Evolutionary conservation across 2,888 invertebrate species (phyloP).

Genomic region (Achlya flavicornis): DNA sequence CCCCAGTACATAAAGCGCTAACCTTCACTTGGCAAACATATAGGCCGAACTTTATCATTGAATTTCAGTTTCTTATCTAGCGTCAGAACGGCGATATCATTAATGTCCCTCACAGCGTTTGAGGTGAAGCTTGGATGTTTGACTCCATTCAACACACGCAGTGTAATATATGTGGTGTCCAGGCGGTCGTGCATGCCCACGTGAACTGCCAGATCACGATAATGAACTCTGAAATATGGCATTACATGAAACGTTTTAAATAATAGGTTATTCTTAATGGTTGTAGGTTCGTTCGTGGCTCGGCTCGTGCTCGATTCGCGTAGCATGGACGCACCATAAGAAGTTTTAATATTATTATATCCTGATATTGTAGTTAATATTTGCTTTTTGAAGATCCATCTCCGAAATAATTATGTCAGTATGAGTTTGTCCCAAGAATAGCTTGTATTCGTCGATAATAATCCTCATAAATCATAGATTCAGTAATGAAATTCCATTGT

Average conservation of each 20-base stretch:
- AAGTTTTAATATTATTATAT: background rate
- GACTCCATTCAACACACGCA: slow-evolving; percentile 56
- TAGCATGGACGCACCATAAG: no score
- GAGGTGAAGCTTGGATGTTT: slow-evolving; percentile 81
- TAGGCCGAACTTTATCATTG: slow-evolving; percentile 72
- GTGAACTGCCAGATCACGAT: slow-evolving; percentile 65
- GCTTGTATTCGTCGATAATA: no score
- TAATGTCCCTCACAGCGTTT: slow-evolving; percentile 80
- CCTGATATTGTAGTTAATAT: no score
- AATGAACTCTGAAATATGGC: slow-evolving; percentile 60
- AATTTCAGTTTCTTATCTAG: slow-evolving; percentile 71
- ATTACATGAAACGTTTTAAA: background rate
- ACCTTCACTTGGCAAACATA: slow-evolving; percentile 76
- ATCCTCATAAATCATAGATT: no score
- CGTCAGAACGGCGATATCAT: slow-evolving; percentile 84
- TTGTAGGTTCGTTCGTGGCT: no score
- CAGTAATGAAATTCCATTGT: no score
- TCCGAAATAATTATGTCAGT: no score
- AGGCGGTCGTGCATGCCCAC: slow-evolving; percentile 82
- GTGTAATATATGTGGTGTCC: slow-evolving; percentile 51
- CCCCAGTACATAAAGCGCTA: no score
- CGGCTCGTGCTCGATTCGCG: no score
- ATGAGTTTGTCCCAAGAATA: no score
- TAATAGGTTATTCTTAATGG: no score
- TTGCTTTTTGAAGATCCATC: no score